Evolutionary conservation across 2,113 vertebrate species (phyloP).

Genomic region (Chlamydotis undulata): DNA sequence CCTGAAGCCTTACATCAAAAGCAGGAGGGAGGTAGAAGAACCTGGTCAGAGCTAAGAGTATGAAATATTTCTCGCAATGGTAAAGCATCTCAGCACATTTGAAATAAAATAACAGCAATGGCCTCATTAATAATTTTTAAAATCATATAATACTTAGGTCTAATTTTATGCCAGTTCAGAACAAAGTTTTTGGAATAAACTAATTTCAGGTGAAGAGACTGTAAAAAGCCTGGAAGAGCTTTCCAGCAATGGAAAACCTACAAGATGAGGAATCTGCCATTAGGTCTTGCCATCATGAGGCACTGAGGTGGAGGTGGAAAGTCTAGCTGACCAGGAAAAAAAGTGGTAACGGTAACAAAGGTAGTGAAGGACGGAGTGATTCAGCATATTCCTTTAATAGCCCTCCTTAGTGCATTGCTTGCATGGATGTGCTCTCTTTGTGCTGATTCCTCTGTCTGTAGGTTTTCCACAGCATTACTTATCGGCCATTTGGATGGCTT

Average conservation of each 20-base stretch:
- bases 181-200: neutral
- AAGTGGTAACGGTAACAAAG: neutral
- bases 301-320: neutral
- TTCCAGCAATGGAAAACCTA: neutral
- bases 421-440: neutral
- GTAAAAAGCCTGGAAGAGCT: neutral
- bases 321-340: neutral
- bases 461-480: neutral
- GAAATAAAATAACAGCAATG: neutral
- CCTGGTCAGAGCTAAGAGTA: neutral
- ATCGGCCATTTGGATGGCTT: neutral
- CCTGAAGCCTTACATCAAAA: neutral
- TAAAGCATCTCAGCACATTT: neutral
- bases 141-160: neutral
- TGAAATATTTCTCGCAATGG: neutral
- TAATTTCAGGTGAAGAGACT: neutral
- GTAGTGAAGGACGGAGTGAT: neutral
- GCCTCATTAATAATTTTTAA: neutral
- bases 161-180: neutral
- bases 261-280: neutral
- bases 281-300: neutral
- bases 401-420: neutral
- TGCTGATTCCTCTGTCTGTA: neutral
- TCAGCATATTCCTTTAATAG: neutral
- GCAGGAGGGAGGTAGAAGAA: neutral